Evolutionary conservation across 2,113 vertebrate species (phyloP), one percentile per base, ranked within the genome.

Genomic region (Triplophysa siluroides): DNA sequence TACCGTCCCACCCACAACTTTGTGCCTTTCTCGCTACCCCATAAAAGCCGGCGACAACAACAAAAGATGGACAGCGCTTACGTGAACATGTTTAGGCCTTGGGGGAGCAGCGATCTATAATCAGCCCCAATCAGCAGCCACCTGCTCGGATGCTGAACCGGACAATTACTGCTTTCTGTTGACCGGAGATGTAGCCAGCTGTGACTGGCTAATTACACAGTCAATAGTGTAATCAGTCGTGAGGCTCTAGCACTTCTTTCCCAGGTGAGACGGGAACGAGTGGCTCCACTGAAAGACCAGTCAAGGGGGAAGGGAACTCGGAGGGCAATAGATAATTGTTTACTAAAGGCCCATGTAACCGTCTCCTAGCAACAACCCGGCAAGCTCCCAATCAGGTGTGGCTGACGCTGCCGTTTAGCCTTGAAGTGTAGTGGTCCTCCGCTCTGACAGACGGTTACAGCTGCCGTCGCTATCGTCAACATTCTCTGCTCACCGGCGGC

Each of bases 281-380:
- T 87, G 85, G 75, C 70, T 85, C 29, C 50, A 56, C 64, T 76
- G 62, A 83, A 76, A 77, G 50, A 75, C 87, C 80, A 80, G 81
- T 87, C 82, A 84, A 87, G 86, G 89, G 87, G 88, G 83, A 80
- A 58, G 72, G 85, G 81, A 78, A 83, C 52, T 76, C 45, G 76
- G 80, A 90, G 89, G 84, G 86, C 80, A 88, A 80, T 84, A 90
- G 84, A 88, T 93, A 93, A 96, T 94, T 93, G 92, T 93, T 94
- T 95, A 95, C 93, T 93, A 91, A 89, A 92, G 90, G 92, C 89
- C 91, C 92, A 91, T 92, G 92, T 88, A 86, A 86, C 83, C 71
- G 90, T 95, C 91, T 90, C 96, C 95, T 94, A 94, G 95, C 94
- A 96, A 96, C 94, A 85, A 80, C 86, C 81, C 88, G 83, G 88